Percentiles rank a stretch among this genome's conserved stretches.
Evolutionary conservation across 2,797 vertebrate species (phyloP).

Genomic region (Phaenicophaeus curvirostris): DNA sequence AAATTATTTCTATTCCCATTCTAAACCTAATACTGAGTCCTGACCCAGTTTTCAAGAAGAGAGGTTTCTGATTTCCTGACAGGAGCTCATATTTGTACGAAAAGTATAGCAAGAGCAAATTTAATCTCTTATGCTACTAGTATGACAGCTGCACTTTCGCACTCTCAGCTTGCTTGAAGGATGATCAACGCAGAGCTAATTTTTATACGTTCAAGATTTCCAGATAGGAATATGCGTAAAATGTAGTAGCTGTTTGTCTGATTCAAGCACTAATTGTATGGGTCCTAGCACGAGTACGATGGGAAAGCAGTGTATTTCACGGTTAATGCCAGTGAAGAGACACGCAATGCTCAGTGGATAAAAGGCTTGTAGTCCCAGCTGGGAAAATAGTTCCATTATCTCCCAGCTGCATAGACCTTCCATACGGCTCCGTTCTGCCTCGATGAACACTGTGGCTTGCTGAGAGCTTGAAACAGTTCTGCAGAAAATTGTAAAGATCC

Average conservation of each 20-base stretch:
- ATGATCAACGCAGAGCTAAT: constrained; percentile 46
- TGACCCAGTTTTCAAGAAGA: constrained; percentile 73
- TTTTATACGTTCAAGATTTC: constrained; percentile 23
- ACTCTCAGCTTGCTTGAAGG: constrained; percentile 36
- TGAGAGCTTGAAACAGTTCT: constrained; percentile 68
- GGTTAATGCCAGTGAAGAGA: constrained; percentile 55
- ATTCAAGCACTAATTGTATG: constrained; percentile 58
- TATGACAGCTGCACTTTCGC: constrained; percentile 55
- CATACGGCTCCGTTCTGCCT: constrained; percentile 82
- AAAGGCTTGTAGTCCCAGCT: constrained; percentile 78
- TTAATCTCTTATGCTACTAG: constrained; percentile 61
- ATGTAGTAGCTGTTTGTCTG: constrained; percentile 51
- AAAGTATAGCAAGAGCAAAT: constrained; percentile 50
- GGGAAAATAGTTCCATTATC: constrained; percentile 78
- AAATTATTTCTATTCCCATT: constrained; percentile 13
- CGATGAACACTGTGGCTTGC: constrained; percentile 79
- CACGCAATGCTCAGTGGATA: constrained; percentile 70
- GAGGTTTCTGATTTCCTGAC: constrained; percentile 68
- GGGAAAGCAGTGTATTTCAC: constrained; percentile 54
- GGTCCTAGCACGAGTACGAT: constrained; percentile 50
- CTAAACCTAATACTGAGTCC: not conserved
- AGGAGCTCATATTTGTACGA: constrained; percentile 48
- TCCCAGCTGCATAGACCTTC: constrained; percentile 79
- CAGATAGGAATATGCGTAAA: constrained; percentile 24
- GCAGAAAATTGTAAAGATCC: constrained; percentile 65